A percentile compares a stretch with the other conserved stretches of the same genome.
Conservation (phyloP, 2,113 vertebrate species). For the Pedetes capensis region DNA sequence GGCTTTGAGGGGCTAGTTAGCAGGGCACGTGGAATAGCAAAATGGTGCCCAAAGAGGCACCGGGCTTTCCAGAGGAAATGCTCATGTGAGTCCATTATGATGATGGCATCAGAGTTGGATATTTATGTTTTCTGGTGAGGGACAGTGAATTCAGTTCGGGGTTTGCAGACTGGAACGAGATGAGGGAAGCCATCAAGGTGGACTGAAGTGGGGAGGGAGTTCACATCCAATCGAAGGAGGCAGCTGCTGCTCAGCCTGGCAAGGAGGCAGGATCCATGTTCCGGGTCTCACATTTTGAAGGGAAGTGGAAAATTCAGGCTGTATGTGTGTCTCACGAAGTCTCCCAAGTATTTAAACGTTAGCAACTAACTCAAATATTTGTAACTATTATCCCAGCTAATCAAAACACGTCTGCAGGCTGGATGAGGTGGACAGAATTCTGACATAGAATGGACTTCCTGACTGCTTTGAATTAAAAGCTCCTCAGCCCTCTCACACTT, state of each 20-base stretch:
- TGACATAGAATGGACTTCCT: not conserved
- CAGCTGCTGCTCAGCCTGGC: not conserved
- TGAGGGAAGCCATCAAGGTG: too few species aligned
- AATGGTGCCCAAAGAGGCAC: not conserved
- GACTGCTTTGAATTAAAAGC: not conserved
- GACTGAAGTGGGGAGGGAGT: fast-evolving
- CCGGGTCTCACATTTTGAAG: not conserved
- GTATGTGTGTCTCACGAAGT: not conserved
- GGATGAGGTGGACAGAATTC: not conserved
- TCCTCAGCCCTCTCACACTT: not conserved
- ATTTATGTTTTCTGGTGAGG: not conserved
- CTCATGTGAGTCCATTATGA: not conserved
- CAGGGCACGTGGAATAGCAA: not conserved
- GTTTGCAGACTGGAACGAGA: not conserved
- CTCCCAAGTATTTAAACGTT: not conserved
- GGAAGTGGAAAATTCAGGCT: not conserved
- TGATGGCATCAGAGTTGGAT: not conserved
- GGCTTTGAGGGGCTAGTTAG: not conserved
- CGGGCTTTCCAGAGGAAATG: not conserved
- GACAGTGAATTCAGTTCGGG: not conserved
- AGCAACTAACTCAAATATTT: not conserved
- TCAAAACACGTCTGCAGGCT: not conserved
- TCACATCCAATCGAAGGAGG: not conserved
- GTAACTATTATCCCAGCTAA: not conserved
- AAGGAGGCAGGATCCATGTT: not conserved